phyloP scores from a whole-genome alignment of 1,140 invertebrate genomes.

The Drosophila gunungcola region DNA sequence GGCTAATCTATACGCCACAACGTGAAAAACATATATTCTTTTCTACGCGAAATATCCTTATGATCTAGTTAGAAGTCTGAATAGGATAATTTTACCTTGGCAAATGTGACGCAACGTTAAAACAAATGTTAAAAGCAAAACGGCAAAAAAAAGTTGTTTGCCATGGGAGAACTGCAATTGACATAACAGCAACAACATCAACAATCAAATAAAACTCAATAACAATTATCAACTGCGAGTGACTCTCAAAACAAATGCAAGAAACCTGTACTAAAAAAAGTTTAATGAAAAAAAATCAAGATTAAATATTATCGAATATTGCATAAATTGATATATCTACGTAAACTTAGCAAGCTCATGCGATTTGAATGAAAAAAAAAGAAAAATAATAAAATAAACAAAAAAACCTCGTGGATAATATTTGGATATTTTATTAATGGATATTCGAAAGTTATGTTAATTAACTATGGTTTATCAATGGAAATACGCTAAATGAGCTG shows the following conservation, averaged over 20 bases:
- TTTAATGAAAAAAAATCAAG: slow-evolving; percentile 24
- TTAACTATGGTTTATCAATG: background rate
- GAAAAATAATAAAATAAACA: background rate
- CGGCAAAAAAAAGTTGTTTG: slow-evolving; percentile 65
- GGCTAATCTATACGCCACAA: too few species aligned
- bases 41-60: background rate
- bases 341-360: slow-evolving; percentile 11
- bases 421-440: background rate
- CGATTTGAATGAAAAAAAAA: slow-evolving; percentile 24
- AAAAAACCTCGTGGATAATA: slow-evolving; percentile 3
- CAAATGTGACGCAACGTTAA: slow-evolving; percentile 29
- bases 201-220: slow-evolving; percentile 59
- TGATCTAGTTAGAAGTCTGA: background rate
- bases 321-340: slow-evolving; percentile 29
- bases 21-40: background rate
- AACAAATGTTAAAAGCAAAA: slow-evolving; percentile 31
- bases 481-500: background rate
- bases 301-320: slow-evolving; percentile 44
- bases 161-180: slow-evolving; percentile 65
- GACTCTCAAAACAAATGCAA: slow-evolving; percentile 46
- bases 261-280: slow-evolving; percentile 46
- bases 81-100: slow-evolving; percentile 13
- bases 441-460: slow-evolving; percentile 6
- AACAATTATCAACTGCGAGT: slow-evolving; percentile 67
- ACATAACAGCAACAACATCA: slow-evolving; percentile 37